Evolutionary conservation across 2,797 vertebrate species (phyloP), one percentile per base, ranked within the genome.

Genomic region (Sylvia borin): DNA sequence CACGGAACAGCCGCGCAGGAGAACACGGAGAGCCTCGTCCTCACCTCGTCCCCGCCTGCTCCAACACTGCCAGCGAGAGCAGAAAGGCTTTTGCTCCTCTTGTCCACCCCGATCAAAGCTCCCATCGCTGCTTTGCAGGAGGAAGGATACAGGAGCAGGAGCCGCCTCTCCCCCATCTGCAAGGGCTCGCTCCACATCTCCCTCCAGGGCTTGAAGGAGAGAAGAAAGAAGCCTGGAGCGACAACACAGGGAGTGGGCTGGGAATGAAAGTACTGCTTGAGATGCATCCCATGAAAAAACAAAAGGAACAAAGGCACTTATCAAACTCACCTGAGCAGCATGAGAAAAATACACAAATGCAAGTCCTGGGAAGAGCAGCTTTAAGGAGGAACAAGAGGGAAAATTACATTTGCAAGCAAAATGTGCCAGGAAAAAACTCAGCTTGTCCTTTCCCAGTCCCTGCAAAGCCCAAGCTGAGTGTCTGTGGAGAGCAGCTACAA

Each of bases 41-140:
- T 8, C 4, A 1, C n/a, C 70, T 66, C 77, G 4, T 25, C 80
- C 57, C 7, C 1, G 0, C 1, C 2, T 1, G 47, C 62, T 77
- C 76, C 74, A 51, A 20, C 29, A 1, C 1, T 11, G 29, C 51
- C 17, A 8, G 55, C 19, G 9, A 48, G 15, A 95, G 48, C 54
- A 48, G 42, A 62, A 79, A 83, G 26, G 55, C 22, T 54, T 79
- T 73, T 32, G 14, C 68, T 79, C 54, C 42, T 71, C 72, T 85
- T 3, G 3, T 9, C 32, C 50, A 11, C 14, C 48, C 32, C 0
- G 3, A 60, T 26, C 68, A 61, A 54, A 75, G 88, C 2, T 11
- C 62, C 54, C 31, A 5, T 4, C 0, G 0, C 7, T 43, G 79
- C 48, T 86, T 31, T 61, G 77, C 40, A 14, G 50, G 50, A 50